Evolutionary conservation across 2,888 invertebrate genomes (phyloP), one percentile per base, ranked within the genome.

Genomic region (Clistopyga incitator): DNA sequence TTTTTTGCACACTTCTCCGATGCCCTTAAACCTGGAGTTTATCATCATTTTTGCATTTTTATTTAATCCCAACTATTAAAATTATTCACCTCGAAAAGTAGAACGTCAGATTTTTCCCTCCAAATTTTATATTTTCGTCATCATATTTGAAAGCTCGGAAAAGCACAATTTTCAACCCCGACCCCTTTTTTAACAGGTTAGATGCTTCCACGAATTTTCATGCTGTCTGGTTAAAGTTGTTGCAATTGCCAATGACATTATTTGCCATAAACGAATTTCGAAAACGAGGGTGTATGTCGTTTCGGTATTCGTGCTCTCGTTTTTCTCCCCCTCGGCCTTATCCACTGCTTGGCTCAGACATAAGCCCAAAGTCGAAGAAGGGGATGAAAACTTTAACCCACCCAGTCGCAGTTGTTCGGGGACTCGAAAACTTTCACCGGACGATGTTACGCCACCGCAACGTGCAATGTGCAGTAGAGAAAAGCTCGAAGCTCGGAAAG

Each of bases 351-450:
- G 20, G 42, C 72, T 72, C 72, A 45, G 59, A 72, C 59, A 59
- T 45, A 59, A 72, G 59, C 59, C 13, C 72, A 11, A 10, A 72
- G 42, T 47, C 45, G 72, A 18, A 72, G 13, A 38, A 56, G 45
- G 59, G 56, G 56, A 23, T 20, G 13, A 72, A 72, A 72, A 72
- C 72, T 72, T 72, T 72, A n/a, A 59, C 59, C 18, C 72, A 38
- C 59, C 59, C n/a, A 72, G 29, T 72, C 72, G 56, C 45, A 11
- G 20, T 38, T 64, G 18, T 38, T 64, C 64, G 38, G 3, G 20
- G 42, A 29, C 61, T 47, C 25, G 45, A 15, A 45, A 72, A 72
- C 25, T 56, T 59, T 23, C 56, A 25, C 23, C 59, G 47, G 47
- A 47, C 72, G 59, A 74, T 61, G 59, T 74, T 61, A n/a, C 20